Evolutionary conservation across 2,113 vertebrate genomes (phyloP), one percentile per base, ranked within the genome.

Genomic region (Acrocephalus arundinaceus): DNA sequence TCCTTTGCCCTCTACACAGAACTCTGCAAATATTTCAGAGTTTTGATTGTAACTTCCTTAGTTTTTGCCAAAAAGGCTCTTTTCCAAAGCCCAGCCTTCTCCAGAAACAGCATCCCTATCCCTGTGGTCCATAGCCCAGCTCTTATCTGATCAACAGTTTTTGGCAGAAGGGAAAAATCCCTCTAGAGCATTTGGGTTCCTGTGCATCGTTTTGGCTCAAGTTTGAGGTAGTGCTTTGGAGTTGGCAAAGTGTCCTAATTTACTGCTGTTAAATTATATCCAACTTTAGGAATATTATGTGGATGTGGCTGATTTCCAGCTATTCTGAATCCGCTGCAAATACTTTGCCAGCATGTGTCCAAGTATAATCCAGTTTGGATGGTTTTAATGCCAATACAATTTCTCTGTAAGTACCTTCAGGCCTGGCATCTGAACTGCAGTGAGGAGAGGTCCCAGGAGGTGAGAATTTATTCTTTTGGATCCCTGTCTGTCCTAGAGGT

Each of bases 301-400:
- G 61, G 41, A 75, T 67, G 90, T 93, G 92, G 90, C 85, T 39
- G 66, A 24, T 75, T 33, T 66, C 79, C 90, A 95, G 54, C 90
- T 90, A 68, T 89, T 96, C 73, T 78, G 65, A 87, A 90, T 65
- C 76, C 89, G 65, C 46, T 78, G 73, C 85, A 93, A 94, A 94
- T 96, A 78, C 73, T 94, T 88, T 87, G 77, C 74, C 93, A 94
- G 81, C 93, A 46, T 85, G 84, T 72, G 70, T 96, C 91, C 76
- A 85, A 87, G 46, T 68, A 58, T 93, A 89, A 92, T 89, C 88
- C 73, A 88, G 11, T 84, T 87, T 73, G 72, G 73, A 92, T 89
- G 70, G 27, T 85, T 92, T 84, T 75, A 90, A 89, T 82, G 88
- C 57, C 65, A 59, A 68, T 92, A 84, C n/a, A 49, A 57, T 94